Base-by-base conservation (phyloP, 2,797 vertebrate species). In the Typhlichthys eigenmanni region DNA sequence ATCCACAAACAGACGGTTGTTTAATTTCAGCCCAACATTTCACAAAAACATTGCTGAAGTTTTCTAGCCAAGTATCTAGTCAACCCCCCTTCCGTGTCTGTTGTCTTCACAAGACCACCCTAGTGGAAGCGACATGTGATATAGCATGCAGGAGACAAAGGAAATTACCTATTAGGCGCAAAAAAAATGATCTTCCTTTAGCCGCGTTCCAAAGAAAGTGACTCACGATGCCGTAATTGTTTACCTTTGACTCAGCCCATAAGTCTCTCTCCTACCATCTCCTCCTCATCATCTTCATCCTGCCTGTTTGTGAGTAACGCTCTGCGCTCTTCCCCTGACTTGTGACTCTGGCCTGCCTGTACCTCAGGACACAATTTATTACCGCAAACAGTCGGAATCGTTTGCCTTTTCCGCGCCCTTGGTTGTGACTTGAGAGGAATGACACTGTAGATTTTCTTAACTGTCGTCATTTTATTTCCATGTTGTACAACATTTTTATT, bases 201-300 rank as follows among this genome's bases (percentile, higher is more conserved):
- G 82, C 82, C 62, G 51, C 50, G 71, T 81, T 89, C 87, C 87
- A 87, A 91, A 88, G 82, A 89, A 85, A 87, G 88, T 93, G 92
- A 93, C 86, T 92, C 91, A 93, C 71, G 48, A 88, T 91, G 89
- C 79, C 79, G 91, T 92, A 90, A 92, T 90, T 91, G 91, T 93
- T 93, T 92, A 92, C 91, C 90, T 92, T 92, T 91, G 86, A 92
- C 90, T 91, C 78, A 60, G 78, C 78, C 85, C 86, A 80, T 91
- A 90, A 90, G 80, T 81, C 80, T 83, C 79, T 19, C 19, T 68
- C 59, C 75, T 75, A 79, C 76, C 70, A 60, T 14, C 38, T 38
- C 46, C 47, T 49, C 46, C 68, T 59, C 17, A 24, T 34, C 59
- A 10, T 29, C 32, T 2, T 14, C 72, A 78, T 69, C 73, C 55